These are phyloP conservation scores for Zosterops pallidus DNA, from an alignment of 2,113 vertebrate genomes.

Conservation along the genomic window DNA sequence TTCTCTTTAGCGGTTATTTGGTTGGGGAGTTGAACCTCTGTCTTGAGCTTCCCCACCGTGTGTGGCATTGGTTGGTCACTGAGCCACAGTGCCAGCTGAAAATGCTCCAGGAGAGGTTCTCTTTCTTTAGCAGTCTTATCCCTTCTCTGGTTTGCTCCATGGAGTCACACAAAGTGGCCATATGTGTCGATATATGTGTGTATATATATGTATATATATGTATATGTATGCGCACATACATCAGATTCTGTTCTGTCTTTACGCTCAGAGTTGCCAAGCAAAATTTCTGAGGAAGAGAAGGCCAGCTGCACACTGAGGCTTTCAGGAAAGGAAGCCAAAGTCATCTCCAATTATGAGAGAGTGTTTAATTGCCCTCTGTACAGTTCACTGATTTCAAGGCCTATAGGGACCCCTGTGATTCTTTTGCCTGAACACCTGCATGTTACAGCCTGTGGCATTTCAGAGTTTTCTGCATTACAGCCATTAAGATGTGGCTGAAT, in stretches of 20 bases:
- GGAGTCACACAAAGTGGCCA: background rate
- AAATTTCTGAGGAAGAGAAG: background rate
- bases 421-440: constrained; percentile 35
- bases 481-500: background rate
- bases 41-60: background rate
- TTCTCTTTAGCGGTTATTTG: background rate
- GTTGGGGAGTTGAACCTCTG: background rate
- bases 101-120: background rate
- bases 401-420: background rate
- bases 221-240: accelerated
- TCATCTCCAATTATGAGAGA: background rate
- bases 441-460: background rate
- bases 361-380: constrained; percentile 37
- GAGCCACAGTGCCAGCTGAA: background rate
- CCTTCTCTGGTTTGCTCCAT: background rate
- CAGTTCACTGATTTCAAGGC: constrained; percentile 3
- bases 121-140: background rate
- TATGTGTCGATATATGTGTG: accelerated
- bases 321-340: constrained; percentile 41
- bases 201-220: accelerated
- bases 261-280: background rate
- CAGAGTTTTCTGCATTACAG: background rate
- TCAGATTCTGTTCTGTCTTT: background rate
- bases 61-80: accelerated
- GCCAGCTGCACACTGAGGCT: constrained; percentile 14